Percentiles rank a stretch among this genome's conserved stretches.
Evolutionary conservation across 92 coral and sea anemone genomes (phyloP).

Genomic region (Micromussa lordhowensis): DNA sequence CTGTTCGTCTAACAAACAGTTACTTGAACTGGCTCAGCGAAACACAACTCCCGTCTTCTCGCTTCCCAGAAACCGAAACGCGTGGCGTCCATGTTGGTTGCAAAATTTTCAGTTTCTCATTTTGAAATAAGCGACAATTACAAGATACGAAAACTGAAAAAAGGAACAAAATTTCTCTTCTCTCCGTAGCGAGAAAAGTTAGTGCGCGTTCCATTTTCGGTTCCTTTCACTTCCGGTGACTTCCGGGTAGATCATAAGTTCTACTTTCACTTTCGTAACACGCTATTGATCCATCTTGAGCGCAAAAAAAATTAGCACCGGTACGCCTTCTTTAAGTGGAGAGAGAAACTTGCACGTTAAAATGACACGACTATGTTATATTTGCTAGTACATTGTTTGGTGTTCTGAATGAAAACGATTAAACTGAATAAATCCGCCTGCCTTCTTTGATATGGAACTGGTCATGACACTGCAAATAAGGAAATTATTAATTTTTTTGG

Average conservation of each 20-base stretch:
- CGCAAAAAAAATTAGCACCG: background rate
- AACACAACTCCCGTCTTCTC: background rate
- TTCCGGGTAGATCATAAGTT: background rate
- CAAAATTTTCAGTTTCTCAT: background rate
- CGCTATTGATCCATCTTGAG: background rate
- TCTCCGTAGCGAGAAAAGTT: background rate
- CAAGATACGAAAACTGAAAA: background rate
- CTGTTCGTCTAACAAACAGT: background rate
- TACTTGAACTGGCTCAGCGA: background rate
- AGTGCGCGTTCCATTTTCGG: background rate
- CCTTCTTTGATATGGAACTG: background rate
- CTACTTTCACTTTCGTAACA: conserved; percentile 5
- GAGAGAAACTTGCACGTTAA: background rate
- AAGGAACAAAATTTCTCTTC: background rate
- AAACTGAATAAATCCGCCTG: background rate
- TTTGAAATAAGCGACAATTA: background rate
- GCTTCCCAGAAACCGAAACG: background rate
- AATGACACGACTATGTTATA: background rate
- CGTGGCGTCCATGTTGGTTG: background rate
- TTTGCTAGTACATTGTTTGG: background rate
- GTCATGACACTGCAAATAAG: too few relatives aligned
- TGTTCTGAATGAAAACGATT: background rate
- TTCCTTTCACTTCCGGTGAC: background rate
- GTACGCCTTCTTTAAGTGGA: background rate
- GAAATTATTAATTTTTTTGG: background rate